A percentile compares a stretch with the other conserved stretches of the same genome.
Evolutionary conservation across 2,113 vertebrate species (phyloP).

Genomic region (Urocitellus parryii): DNA sequence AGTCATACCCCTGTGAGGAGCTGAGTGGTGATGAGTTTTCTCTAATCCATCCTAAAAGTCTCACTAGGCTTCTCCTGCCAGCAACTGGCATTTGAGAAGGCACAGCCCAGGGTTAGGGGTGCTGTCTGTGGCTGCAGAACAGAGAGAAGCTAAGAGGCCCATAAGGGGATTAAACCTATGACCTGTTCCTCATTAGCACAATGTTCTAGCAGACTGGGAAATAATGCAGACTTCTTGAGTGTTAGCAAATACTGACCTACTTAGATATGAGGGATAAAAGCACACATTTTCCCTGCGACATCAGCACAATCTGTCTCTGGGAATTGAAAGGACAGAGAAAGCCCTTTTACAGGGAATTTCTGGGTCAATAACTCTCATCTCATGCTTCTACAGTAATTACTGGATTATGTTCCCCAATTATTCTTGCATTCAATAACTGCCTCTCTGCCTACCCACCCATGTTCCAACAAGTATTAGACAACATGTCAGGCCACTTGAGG

Average conservation of each 20-base stretch:
- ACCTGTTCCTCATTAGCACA: conserved; percentile 77
- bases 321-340: conserved; percentile 80
- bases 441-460: conserved; percentile 28
- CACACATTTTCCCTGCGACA: conserved; percentile 67
- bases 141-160: conserved; percentile 50
- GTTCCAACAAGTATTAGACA: conserved; percentile 64
- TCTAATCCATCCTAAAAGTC: conserved; percentile 48
- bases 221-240: conserved; percentile 75
- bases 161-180: conserved; percentile 73
- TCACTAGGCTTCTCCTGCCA: conserved; percentile 47
- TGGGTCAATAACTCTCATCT: conserved; percentile 80
- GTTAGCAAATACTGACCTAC: conserved; percentile 83
- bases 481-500: conserved; percentile 1
- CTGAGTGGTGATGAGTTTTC: conserved; percentile 30
- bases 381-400: conserved; percentile 72
- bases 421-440: conserved; percentile 65
- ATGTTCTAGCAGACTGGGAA: conserved; percentile 66
- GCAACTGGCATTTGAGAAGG: conserved; percentile 52
- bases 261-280: conserved; percentile 74
- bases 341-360: conserved; percentile 77
- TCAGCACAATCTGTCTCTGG: conserved; percentile 79
- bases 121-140: conserved; percentile 29
- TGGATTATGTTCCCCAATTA: conserved; percentile 80
- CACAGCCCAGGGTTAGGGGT: background rate
- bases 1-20: background rate